Evolutionary conservation across 2,797 vertebrate genomes (phyloP).

Genomic region (Acanthurus leucopareius): DNA sequence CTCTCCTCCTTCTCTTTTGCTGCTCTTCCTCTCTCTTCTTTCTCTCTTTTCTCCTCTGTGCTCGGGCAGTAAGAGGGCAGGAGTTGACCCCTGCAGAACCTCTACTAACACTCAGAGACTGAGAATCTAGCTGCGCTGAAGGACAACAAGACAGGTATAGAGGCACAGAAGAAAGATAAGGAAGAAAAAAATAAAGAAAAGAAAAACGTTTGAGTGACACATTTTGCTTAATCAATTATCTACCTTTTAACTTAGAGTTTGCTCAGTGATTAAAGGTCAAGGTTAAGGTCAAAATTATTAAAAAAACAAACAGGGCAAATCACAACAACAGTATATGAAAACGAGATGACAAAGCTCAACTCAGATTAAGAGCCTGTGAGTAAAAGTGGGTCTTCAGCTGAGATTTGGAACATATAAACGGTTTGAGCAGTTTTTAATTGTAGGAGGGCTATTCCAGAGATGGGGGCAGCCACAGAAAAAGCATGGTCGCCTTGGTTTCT

Average conservation of each 20-base stretch:
- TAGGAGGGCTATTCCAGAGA: too few relatives aligned
- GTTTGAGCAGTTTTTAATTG: too few relatives aligned
- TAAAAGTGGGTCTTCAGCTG: too few relatives aligned
- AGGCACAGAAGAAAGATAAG: background rate
- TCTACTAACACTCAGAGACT: conserved; percentile 31
- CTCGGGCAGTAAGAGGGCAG: conserved; percentile 30
- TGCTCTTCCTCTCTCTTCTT: conserved; percentile 42
- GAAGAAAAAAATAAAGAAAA: background rate
- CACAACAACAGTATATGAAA: too few relatives aligned
- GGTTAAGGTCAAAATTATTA: too few relatives aligned
- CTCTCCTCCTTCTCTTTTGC: conserved; percentile 30
- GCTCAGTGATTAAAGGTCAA: background rate
- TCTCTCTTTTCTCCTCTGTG: conserved; percentile 50
- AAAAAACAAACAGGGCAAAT: too few relatives aligned
- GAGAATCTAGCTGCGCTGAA: conserved; percentile 37
- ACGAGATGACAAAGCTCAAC: too few relatives aligned
- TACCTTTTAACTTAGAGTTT: background rate
- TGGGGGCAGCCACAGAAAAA: too few relatives aligned
- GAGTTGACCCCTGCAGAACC: conserved; percentile 18
- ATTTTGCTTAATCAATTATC: background rate
- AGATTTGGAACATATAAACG: too few relatives aligned
- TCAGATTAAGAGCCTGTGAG: too few relatives aligned
- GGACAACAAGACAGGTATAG: background rate
- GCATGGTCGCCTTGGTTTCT: too few relatives aligned
- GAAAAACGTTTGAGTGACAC: too few relatives aligned